These are phyloP conservation scores for Tinamus guttatus DNA, from an alignment of 2,113 vertebrate species.

Conservation along the genomic window DNA sequence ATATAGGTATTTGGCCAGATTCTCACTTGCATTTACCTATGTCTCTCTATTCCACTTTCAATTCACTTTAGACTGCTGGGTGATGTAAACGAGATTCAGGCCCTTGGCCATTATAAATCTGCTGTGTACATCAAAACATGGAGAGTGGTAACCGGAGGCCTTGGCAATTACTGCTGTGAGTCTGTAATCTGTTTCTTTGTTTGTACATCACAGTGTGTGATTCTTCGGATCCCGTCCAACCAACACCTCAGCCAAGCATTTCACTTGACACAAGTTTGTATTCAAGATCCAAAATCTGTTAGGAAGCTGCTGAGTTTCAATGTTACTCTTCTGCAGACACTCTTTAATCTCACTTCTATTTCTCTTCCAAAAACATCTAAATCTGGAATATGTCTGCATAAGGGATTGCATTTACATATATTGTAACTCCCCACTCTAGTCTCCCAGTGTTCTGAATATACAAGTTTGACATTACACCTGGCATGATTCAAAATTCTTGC, in stretches of 20 bases:
- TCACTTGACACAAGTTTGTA: conserved; percentile 12
- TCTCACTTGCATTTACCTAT: not conserved
- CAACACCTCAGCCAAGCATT: conserved; percentile 49
- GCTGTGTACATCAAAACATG: conserved; percentile 7
- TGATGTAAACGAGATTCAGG: conserved; percentile 55
- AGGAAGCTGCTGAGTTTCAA: conserved; percentile 36
- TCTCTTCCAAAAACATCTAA: conserved; percentile 12
- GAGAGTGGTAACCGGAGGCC: conserved; percentile 51
- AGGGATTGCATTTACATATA: not conserved
- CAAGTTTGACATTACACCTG: not conserved
- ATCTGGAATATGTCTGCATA: not conserved
- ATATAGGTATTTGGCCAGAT: conserved; percentile 39
- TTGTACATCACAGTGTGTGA: conserved; percentile 49
- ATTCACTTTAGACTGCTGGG: conserved; percentile 4
- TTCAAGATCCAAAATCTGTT: conserved; percentile 57
- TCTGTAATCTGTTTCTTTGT: conserved; percentile 59
- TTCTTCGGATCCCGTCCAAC: conserved; percentile 58
- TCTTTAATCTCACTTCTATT: conserved; percentile 45
- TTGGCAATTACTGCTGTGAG: conserved; percentile 31
- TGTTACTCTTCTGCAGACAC: conserved; percentile 27
- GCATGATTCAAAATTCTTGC: not conserved
- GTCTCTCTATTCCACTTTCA: conserved; percentile 1
- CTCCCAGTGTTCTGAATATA: not conserved
- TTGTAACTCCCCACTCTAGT: not conserved
- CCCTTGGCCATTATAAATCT: conserved; percentile 64